A percentile compares a stretch with the other conserved stretches of the same genome.
These are phyloP conservation scores for Mastigias papua DNA, from an alignment of 30 jellyfish, hydroid and myxozoan genomes.

Conservation along the genomic window DNA sequence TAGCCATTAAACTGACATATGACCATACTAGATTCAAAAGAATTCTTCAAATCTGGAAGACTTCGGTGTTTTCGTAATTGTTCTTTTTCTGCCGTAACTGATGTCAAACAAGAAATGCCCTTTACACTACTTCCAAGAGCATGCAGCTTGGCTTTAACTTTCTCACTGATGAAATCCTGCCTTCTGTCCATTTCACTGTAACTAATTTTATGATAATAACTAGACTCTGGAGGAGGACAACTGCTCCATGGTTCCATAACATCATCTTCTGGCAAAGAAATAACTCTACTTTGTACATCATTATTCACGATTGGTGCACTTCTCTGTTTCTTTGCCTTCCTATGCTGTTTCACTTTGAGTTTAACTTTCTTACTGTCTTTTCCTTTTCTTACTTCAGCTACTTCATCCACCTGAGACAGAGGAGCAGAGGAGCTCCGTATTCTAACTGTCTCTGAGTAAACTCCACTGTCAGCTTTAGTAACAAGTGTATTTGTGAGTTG, in stretches of 20 bases:
- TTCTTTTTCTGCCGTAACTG: background rate
- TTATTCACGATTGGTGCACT: background rate
- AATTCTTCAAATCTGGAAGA: slow-evolving; percentile 28
- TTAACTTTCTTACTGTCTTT: background rate
- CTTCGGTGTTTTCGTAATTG: slow-evolving; percentile 2
- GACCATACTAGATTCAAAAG: slow-evolving; percentile 61
- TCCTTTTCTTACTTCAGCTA: background rate
- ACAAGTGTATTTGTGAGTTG: background rate
- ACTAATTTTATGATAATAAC: slow-evolving; percentile 63
- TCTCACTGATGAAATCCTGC: slow-evolving; percentile 85
- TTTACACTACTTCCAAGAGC: slow-evolving; percentile 27
- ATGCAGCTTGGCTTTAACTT: slow-evolving; percentile 79
- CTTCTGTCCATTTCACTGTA: slow-evolving; percentile 75
- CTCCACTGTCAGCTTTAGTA: slow-evolving; percentile 28
- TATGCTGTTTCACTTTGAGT: background rate
- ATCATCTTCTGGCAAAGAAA: slow-evolving; percentile 1
- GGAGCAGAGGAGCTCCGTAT: slow-evolving; percentile 18
- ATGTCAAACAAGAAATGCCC: slow-evolving; percentile 37
- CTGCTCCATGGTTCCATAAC: slow-evolving; percentile 73
- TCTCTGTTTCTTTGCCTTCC: background rate
- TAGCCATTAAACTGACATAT: slow-evolving; percentile 7
- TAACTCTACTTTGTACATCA: background rate
- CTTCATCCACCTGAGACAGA: slow-evolving; percentile 10
- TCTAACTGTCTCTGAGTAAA: background rate
- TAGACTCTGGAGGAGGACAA: slow-evolving; percentile 85